These are phyloP conservation scores for Tipula vernalis DNA, from an alignment of 2,888 invertebrate species.

Conservation along the genomic window DNA sequence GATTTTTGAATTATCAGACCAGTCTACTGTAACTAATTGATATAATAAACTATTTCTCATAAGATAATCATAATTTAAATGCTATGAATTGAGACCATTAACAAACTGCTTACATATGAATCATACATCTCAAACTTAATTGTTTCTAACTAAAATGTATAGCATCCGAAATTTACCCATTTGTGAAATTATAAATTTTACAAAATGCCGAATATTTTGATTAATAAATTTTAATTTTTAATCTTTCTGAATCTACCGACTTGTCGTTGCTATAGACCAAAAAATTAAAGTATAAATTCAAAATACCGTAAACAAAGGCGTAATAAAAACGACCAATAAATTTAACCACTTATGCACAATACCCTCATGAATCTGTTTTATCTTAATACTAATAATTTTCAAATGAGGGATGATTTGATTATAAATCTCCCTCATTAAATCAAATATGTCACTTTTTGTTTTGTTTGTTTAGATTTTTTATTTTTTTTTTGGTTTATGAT, in stretches of 20 bases:
- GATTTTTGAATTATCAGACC: too few species aligned
- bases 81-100: neutral
- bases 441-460: neutral
- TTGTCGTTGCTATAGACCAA: neutral
- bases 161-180: neutral
- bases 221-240: neutral
- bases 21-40: too few species aligned
- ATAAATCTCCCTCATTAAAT: neutral
- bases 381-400: neutral
- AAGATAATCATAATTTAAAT: neutral
- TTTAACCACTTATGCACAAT: neutral
- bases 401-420: neutral
- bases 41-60: too few species aligned
- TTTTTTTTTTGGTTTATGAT: neutral
- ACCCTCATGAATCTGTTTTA: neutral
- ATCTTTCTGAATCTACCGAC: neutral
- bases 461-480: neutral
- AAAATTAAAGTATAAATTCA: neutral
- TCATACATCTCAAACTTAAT: neutral
- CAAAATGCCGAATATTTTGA: neutral
- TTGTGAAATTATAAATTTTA: neutral
- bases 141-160: neutral
- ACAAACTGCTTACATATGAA: neutral
- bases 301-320: neutral
- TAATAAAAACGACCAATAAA: neutral